These are phyloP conservation scores for Biston betularia DNA, from an alignment of 2,888 invertebrate genomes.

Conservation along the genomic window DNA sequence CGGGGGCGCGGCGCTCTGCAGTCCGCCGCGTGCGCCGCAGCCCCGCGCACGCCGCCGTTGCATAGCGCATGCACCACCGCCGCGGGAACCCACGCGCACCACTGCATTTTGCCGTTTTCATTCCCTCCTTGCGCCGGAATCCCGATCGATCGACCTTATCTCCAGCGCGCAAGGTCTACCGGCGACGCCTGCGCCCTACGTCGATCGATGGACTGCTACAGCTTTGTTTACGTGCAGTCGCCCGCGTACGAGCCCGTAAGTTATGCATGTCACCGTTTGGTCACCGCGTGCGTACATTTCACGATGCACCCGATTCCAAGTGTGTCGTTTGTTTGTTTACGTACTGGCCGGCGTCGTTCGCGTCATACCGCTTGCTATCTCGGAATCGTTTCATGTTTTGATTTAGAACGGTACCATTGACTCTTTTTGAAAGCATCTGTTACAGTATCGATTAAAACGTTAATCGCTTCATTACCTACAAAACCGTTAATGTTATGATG, in stretches of 20 bases:
- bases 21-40: conserved; percentile 62
- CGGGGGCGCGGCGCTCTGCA: conserved; percentile 58
- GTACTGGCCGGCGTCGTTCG: conserved; percentile 52
- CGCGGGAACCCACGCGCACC: conserved; percentile 52
- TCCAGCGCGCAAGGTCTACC: conserved; percentile 28
- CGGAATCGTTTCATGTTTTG: conserved; percentile 36
- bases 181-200: conserved; percentile 48
- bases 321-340: conserved; percentile 72
- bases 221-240: conserved; percentile 69
- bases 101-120: conserved; percentile 44
- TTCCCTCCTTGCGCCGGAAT: conserved; percentile 40
- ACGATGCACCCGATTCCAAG: conserved; percentile 67
- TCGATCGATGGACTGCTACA: conserved; percentile 61
- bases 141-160: conserved; percentile 29
- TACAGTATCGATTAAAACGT: conserved; percentile 51
- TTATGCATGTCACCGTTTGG: conserved; percentile 75
- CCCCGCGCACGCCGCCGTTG: conserved; percentile 71
- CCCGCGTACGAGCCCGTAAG: conserved; percentile 71
- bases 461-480: conserved; percentile 60
- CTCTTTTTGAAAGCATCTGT: conserved; percentile 39
- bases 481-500: conserved; percentile 64
- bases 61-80: conserved; percentile 56
- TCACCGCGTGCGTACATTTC: conserved; percentile 70
- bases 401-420: conserved; percentile 29
- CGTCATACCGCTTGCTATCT: conserved; percentile 38